phyloP scores from a whole-genome alignment of 2,113 vertebrate species.

The Epinephelus lanceolatus region DNA sequence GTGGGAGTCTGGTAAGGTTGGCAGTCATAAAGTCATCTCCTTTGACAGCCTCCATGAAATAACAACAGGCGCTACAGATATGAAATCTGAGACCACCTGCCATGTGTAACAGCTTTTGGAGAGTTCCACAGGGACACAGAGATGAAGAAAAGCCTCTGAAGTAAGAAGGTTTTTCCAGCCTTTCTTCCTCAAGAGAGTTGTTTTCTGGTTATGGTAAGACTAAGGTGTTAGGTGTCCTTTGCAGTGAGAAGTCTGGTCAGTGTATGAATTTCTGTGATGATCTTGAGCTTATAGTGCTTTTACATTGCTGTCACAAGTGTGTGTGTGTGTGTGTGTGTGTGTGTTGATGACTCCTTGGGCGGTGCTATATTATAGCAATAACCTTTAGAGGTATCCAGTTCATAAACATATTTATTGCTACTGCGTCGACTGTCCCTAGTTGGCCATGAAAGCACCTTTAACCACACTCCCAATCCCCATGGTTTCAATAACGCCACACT shows the following conservation, averaged over 20 bases:
- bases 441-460: conserved; percentile 31
- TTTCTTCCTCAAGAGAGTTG: not conserved
- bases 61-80: conserved; percentile 44
- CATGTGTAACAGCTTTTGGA: conserved; percentile 38
- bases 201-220: not conserved
- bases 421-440: not conserved
- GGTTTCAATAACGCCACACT: conserved; percentile 9
- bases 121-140: conserved; percentile 1
- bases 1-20: conserved; percentile 20
- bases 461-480: not conserved
- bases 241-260: not conserved
- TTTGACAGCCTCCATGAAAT: conserved; percentile 39
- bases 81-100: conserved; percentile 59
- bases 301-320: not conserved
- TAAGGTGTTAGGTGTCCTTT: not conserved
- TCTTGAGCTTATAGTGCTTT: not conserved
- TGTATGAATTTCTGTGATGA: not conserved
- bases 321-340: conserved; percentile 4
- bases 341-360: conserved; percentile 16
- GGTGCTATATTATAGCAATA: not conserved
- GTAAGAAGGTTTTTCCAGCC: not conserved
- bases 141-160: conserved; percentile 27
- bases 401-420: conserved; percentile 42
- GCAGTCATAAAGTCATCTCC: conserved; percentile 41
- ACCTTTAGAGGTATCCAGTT: conserved; percentile 17